Base-by-base conservation (phyloP, 64 coral and sea anemone species). In the Porites lutea region DNA sequence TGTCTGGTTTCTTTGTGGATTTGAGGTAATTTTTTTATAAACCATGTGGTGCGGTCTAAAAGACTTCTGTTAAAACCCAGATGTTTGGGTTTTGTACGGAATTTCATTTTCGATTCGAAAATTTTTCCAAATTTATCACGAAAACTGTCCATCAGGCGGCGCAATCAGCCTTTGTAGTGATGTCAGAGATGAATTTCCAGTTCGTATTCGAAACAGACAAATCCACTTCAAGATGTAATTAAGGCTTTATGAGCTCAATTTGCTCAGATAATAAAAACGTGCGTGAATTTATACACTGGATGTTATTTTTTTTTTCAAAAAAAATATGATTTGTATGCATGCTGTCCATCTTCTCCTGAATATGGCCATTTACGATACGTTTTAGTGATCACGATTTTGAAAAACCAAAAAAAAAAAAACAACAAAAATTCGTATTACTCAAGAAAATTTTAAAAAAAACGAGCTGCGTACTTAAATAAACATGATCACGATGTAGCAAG, bases 1-100 rank as follows among this genome's bases (percentile, higher is more conserved):
- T 89, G 92, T 94, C 92, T 94, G 70, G 86, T 79, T 94, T 59
- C 71, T 60, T 89, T 89, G 78, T 89, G 14, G 15, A 60, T 77
- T 65, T 50, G 61, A 48, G 68, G 62, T 68, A 84, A 37, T 37
- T 84, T 84, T 84, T 84, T 61, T 84, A 19, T 84, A 49, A 69
- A 68, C 81, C 81, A 69, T 84, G 63, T 84, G 81, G 45, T 84
- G 81, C 47, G 2, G 46, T 65, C 69, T 20, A 52, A 49, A 84
- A 68, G 14, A 84, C 4, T 84, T 65, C 81, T 43, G 78, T 80
- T 52, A 55, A 20, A 14, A 22, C 55, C 53, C 78, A 80, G 78
- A 80, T 80, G 78, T 80, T 80, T 80, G 21, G 53, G 61, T 11
- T 80, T 60, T 43, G 43, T 45, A 60, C 53, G 44, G 22, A 68